Percentiles rank a stretch among this genome's conserved stretches.
phyloP scores from a whole-genome alignment of 2,113 vertebrate genomes.

The Lampris megalopsis region DNA sequence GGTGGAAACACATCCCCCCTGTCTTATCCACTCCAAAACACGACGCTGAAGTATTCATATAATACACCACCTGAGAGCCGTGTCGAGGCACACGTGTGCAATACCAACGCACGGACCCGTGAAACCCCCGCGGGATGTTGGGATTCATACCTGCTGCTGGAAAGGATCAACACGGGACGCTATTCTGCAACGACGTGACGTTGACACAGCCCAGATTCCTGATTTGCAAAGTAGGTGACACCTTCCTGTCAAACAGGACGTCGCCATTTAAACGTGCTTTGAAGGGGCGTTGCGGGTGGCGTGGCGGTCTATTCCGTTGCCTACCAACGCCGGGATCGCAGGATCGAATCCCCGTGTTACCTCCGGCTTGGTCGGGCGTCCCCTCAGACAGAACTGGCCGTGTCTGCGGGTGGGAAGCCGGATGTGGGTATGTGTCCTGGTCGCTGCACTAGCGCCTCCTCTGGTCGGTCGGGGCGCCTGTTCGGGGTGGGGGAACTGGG shows the following conservation, averaged over 20 bases:
- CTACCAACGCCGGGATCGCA: no score
- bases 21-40: conserved; percentile 49
- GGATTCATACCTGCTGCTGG: conserved; percentile 8
- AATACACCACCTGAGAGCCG: conserved; percentile 43
- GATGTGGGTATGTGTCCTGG: no score
- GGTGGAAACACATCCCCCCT: conserved; percentile 52
- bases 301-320: no score
- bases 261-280: conserved; percentile 55
- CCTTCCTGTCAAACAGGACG: conserved; percentile 56
- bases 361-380: no score
- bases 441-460: no score
- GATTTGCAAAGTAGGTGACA: conserved; percentile 49
- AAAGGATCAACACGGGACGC: neutral
- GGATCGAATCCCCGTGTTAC: no score
- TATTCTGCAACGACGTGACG: conserved; percentile 3
- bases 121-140: conserved; percentile 1
- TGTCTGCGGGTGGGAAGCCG: no score
- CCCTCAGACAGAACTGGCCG: no score
- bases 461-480: no score
- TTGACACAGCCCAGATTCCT: conserved; percentile 42
- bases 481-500: no score
- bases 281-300: conserved; percentile 3
- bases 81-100: conserved; percentile 25
- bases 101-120: conserved; percentile 38
- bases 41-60: conserved; percentile 36